Evolutionary conservation across 1,140 invertebrate species (phyloP).

Genomic region (Andrena cerasifolii): DNA sequence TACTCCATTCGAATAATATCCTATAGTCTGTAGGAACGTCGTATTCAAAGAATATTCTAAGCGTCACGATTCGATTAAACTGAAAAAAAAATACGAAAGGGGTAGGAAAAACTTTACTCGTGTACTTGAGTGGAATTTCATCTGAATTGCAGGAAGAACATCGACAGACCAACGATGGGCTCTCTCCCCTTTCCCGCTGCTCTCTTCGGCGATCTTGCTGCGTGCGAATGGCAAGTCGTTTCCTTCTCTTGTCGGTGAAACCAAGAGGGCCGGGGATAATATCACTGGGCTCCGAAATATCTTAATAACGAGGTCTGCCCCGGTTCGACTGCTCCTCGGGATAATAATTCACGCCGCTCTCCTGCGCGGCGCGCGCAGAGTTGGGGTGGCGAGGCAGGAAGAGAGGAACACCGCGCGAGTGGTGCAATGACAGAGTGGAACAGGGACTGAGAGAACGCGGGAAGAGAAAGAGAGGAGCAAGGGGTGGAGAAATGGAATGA

Average conservation of each 20-base stretch:
- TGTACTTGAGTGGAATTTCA: too few relatives aligned
- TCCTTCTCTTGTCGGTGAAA: neutral
- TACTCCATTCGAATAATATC: too few relatives aligned
- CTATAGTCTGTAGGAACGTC: too few relatives aligned
- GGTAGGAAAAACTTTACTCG: too few relatives aligned
- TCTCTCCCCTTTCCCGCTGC: neutral
- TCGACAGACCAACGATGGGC: conserved; percentile 4
- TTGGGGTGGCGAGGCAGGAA: neutral
- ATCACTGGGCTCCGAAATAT: conserved; percentile 57
- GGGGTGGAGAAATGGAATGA: conserved; percentile 13
- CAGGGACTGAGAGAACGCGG: too few relatives aligned
- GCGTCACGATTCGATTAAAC: too few relatives aligned
- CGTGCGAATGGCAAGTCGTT: neutral
- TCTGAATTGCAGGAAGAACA: neutral
- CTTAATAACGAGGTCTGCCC: conserved; percentile 59
- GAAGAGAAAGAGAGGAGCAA: neutral
- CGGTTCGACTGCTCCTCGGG: conserved; percentile 41
- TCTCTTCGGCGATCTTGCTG: neutral
- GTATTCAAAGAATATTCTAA: too few relatives aligned
- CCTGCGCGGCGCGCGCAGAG: neutral
- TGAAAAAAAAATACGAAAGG: too few relatives aligned
- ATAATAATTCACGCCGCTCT: conserved; percentile 69
- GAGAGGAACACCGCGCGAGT: too few relatives aligned
- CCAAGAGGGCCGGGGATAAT: conserved; percentile 44
- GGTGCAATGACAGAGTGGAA: conserved; percentile 12